Base-by-base conservation (phyloP, 2,888 invertebrate genomes). In the Liposcelis brunnea region DNA sequence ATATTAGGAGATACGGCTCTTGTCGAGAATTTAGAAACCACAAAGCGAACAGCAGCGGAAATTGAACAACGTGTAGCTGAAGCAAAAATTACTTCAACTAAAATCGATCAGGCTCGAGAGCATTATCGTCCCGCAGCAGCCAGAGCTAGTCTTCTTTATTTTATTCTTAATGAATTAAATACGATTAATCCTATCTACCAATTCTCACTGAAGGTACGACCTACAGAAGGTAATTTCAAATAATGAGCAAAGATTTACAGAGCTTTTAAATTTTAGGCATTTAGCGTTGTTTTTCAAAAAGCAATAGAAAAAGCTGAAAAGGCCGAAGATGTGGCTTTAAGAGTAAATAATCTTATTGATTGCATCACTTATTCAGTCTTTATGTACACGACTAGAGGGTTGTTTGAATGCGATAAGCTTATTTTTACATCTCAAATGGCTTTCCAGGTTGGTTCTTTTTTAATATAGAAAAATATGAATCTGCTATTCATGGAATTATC, bases 181-280 rank as follows among this genome's bases (percentile, higher is more conserved):
- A 91, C 89, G 31, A 93, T 95, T 50, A 93, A 94, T 66, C 91
- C 91, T 1, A 93, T 95, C 55, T 95, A 95, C 62, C 93, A 94
- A 61, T 95, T 95, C 65, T 94, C 94, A 11, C 67, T 95, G 49
- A 94, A 95, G 75, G 89, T 81, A 61, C 43, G 38, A 8, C 19
- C n/a, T 16, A 15, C 35, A 35, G n/a, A 32, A 10, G 10, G n/a
- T 32, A 10, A 32, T n/a, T 32, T 10, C 32, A 32, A n/a, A 32
- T n/a, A 32, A 10, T 32, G 32, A 10, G 10, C 32, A 32, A 32
- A 10, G 32, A 10, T 32, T n/a, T 10, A 32, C n/a, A n/a, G 31
- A 12, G 31, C 34, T 36, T 31, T n/a, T 43, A 10, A 8, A 16
- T 33, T 18, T 26, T 56, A 87, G 86, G 91, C 94, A 2, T 94